phyloP scores from a whole-genome alignment of 2,113 vertebrate species.

The Bubo bubo region DNA sequence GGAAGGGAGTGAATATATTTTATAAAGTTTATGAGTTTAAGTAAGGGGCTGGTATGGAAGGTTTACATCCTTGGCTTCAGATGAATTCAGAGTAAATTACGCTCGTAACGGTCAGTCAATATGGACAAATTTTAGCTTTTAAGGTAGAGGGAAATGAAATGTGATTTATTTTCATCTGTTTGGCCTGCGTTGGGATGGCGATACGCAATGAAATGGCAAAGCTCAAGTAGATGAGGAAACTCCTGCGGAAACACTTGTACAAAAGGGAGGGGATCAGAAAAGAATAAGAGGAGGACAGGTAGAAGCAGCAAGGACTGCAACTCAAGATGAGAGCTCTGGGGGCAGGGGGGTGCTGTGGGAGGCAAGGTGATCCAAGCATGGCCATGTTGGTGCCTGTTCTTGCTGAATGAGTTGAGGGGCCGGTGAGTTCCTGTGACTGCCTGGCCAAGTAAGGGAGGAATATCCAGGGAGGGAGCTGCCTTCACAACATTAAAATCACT shows the following conservation, averaged over 20 bases:
- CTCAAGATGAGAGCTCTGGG: neutral
- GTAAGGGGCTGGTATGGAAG: neutral
- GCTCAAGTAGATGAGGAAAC: neutral
- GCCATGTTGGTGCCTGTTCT: neutral
- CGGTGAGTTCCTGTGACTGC: neutral
- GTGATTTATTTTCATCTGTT: neutral
- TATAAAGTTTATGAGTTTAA: neutral
- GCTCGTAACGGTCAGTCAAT: rapidly evolving
- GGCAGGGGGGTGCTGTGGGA: neutral
- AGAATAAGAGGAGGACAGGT: neutral
- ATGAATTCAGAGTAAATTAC: neutral
- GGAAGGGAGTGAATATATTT: neutral
- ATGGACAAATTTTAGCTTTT: neutral
- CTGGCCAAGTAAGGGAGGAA: neutral
- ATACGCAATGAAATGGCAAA: neutral
- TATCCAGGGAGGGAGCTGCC: neutral
- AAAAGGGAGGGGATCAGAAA: neutral
- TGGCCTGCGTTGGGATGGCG: neutral
- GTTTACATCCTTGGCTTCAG: neutral
- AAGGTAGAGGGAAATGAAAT: neutral
- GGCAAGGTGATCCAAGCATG: neutral
- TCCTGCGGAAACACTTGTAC: neutral
- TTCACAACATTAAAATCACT: neutral
- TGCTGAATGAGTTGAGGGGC: neutral
- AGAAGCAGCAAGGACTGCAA: neutral